These are phyloP conservation scores for Belgica antarctica DNA, from an alignment of 2,888 invertebrate genomes.

Conservation along the genomic window DNA sequence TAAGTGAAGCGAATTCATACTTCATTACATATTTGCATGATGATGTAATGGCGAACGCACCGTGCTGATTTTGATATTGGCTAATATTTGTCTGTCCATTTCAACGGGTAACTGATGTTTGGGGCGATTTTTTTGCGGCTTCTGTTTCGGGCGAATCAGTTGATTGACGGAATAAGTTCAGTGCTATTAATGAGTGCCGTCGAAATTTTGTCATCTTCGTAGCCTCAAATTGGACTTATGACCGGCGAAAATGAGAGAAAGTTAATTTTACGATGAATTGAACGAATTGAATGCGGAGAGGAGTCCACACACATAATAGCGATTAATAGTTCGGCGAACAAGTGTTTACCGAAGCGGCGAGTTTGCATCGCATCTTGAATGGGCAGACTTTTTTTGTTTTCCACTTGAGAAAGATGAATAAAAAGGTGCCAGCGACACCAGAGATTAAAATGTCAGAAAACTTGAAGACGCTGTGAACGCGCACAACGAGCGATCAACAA, in stretches of 20 bases:
- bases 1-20: neutral
- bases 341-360: no score
- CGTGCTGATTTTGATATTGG: neutral
- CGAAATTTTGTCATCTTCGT: neutral
- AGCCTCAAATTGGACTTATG: neutral
- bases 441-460: no score
- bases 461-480: no score
- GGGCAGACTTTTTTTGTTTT: no score
- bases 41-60: neutral
- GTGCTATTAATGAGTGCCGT: neutral
- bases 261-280: neutral
- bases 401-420: neutral
- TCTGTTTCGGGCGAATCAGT: neutral
- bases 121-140: neutral
- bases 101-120: neutral
- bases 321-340: no score
- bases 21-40: neutral
- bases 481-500: no score
- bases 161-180: neutral
- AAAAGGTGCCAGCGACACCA: neutral
- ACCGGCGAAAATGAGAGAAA: neutral
- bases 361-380: no score
- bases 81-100: no score
- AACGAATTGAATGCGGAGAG: neutral
- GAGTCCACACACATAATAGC: no score